Base-by-base conservation (phyloP, 2,797 vertebrate genomes). In the Pangasius krempfi region DNA sequence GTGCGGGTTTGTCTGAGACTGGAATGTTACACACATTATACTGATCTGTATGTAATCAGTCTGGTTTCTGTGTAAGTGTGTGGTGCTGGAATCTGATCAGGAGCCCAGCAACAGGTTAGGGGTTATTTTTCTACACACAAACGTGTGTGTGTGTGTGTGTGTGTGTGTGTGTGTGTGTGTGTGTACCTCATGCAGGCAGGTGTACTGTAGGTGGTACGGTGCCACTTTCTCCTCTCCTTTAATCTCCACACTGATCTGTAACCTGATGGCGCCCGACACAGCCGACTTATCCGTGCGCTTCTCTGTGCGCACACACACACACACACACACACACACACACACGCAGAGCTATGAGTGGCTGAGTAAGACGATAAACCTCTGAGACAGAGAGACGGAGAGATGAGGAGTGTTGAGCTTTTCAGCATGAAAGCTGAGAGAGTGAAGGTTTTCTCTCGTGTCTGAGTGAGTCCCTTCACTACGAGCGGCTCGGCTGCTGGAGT, bases 171-270 rank as follows among this genome's bases (percentile, higher is more conserved):
- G 44, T 68, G 82, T 81, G 60, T 79, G 64, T 83, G 20, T 73
- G 25, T 87, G 75, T 94, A 99, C 98, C 98, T 99, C 98, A 2
- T 99, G 98, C 87, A 99, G 97, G 92, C 98, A 99, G 1, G 97
- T 99, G 93, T 99, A 99, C 92, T 99, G 98, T 37, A 98, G 93
- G 0, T 99, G 98, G 92, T 98, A 99, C 0, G 98, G 97, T 0
- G 98, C 98, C 90, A 99, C 98, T 89, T 99, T 99, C 95, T 99
- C 98, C 92, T 99, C 98, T 25, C 98, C 98, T 92, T 99, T 99
- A 64, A 99, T 99, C 94, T 99, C 98, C 94, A 99, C 97, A 0
- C 93, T 99, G 94, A 99, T 99, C 88, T 98, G 98, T 33, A 99
- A 95, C 88, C 98, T 97, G 79, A 99, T 97, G 83, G 98, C 98